Evolutionary conservation across 92 coral and sea anemone genomes (phyloP).

Genomic region (Zoanthus sansibaricus): DNA sequence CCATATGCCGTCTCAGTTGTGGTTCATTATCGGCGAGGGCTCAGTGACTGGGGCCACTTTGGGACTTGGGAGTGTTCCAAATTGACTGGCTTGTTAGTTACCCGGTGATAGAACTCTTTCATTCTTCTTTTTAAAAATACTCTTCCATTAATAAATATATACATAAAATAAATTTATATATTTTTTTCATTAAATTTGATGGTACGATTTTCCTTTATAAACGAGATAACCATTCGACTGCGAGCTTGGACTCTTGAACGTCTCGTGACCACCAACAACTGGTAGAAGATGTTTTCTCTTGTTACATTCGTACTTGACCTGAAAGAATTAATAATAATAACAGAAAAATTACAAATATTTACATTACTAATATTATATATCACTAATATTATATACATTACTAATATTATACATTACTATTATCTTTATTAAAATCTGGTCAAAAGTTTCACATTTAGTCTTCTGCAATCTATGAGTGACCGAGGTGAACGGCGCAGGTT

Average conservation of each 20-base stretch:
- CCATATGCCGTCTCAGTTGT: neutral
- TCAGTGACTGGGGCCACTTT: neutral
- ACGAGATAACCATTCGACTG: constrained; percentile 34
- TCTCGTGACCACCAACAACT: constrained; percentile 41
- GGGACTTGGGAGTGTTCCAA: neutral
- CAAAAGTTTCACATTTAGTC: too few relatives aligned
- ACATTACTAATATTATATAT: neutral
- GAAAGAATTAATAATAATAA: neutral
- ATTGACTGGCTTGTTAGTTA: neutral
- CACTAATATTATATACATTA: too few relatives aligned
- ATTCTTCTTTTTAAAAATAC: neutral
- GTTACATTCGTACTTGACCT: constrained; percentile 92
- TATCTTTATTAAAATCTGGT: too few relatives aligned
- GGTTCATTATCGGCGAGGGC: neutral
- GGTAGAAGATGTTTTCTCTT: constrained; percentile 76
- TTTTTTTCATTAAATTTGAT: constrained; percentile 38
- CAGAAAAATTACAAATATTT: neutral
- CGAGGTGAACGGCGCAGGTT: too few relatives aligned
- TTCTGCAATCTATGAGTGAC: too few relatives aligned
- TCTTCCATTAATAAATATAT: neutral
- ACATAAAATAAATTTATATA: neutral
- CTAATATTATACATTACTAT: too few relatives aligned
- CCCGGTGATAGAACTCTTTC: neutral
- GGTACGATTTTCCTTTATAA: constrained; percentile 53
- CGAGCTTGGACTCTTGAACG: neutral